Evolutionary conservation across 2,888 invertebrate genomes (phyloP).

Genomic region (Phlogophora meticulosa): DNA sequence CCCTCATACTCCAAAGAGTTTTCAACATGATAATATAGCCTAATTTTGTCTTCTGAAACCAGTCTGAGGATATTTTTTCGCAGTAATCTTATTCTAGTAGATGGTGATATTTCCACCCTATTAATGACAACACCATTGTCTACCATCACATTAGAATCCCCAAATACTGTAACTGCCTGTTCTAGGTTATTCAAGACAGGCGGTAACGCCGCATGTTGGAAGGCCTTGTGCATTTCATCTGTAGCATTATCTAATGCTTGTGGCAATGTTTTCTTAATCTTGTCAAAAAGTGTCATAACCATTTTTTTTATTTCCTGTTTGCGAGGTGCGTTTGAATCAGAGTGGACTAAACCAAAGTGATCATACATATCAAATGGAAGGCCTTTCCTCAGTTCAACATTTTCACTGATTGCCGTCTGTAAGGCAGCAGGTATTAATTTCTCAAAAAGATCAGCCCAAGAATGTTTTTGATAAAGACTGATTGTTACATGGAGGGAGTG

Average conservation of each 20-base stretch:
- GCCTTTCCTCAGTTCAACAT: conserved; percentile 94
- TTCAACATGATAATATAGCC: conserved; percentile 95
- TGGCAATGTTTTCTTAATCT: conserved; percentile 91
- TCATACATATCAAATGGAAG: conserved; percentile 95
- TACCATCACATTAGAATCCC: conserved; percentile 93
- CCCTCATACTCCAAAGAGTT: conserved; percentile 97
- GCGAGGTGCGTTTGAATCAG: conserved; percentile 85
- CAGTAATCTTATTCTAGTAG: conserved; percentile 92
- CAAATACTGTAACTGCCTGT: conserved; percentile 93
- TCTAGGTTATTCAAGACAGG: conserved; percentile 94
- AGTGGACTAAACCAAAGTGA: conserved; percentile 94
- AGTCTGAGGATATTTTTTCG: conserved; percentile 91
- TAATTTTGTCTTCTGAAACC: conserved; percentile 92
- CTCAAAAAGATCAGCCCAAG: conserved; percentile 97
- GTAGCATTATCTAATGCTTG: conserved; percentile 93
- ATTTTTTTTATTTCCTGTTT: conserved; percentile 89
- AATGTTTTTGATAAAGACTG: conserved; percentile 97
- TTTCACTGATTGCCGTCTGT: conserved; percentile 93
- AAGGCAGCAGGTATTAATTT: conserved; percentile 95
- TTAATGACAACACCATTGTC: conserved; percentile 92
- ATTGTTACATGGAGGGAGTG: conserved; percentile 99
- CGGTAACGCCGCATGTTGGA: conserved; percentile 96
- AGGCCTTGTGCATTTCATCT: conserved; percentile 96
- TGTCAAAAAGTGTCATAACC: conserved; percentile 90
- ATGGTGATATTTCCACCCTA: conserved; percentile 92